phyloP scores from a whole-genome alignment of 2,113 vertebrate genomes.

The Isichthys henryi region DNA sequence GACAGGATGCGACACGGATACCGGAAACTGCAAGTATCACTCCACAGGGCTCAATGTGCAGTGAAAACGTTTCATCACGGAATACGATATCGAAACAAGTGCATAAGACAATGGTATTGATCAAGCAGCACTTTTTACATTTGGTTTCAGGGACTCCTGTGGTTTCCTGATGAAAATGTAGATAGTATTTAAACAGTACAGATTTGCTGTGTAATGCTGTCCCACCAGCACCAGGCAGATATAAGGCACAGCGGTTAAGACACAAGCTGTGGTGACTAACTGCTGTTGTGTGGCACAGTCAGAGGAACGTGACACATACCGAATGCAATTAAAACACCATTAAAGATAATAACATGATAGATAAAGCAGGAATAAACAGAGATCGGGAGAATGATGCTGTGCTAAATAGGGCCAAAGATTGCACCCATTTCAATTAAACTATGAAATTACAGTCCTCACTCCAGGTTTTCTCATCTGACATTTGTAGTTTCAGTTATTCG shows the following conservation, averaged over 20 bases:
- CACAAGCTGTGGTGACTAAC: not conserved
- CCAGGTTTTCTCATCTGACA: not conserved
- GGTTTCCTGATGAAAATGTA: not conserved
- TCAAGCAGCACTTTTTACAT: not conserved
- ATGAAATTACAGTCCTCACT: not conserved
- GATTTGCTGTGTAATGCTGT: not conserved
- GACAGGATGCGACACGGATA: not conserved
- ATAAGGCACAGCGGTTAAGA: not conserved
- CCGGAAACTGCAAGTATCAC: not conserved
- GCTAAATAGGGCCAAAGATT: not conserved
- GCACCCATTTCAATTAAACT: not conserved
- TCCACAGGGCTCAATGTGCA: not conserved
- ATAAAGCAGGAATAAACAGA: not conserved
- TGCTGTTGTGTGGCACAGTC: not conserved
- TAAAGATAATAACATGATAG: not conserved
- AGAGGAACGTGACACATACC: not conserved
- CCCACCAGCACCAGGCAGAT: not conserved
- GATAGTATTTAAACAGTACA: no score
- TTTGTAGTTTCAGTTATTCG: not conserved
- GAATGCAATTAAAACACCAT: not conserved
- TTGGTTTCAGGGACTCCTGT: not conserved
- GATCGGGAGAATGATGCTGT: not conserved
- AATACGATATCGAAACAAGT: not conserved
- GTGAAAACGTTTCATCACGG: not conserved
- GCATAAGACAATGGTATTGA: not conserved